Percentiles rank a stretch among this genome's conserved stretches.
Conservation (phyloP, 2,888 invertebrate genomes). For the Oasisia sp. region DNA sequence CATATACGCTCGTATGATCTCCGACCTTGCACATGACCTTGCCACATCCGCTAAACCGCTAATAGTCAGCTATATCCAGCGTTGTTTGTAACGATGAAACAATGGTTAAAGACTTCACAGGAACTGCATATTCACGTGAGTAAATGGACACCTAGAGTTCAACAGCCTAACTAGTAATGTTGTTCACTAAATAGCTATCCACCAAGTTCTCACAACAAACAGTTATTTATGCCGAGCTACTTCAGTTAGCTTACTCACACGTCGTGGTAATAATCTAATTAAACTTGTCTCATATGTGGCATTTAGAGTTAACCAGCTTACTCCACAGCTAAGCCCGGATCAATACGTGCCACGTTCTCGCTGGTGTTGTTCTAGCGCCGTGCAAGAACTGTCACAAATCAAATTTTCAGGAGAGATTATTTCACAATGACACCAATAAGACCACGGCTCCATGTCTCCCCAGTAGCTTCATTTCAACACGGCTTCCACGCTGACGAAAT, state of each 20-base stretch:
- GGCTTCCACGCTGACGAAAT: background rate
- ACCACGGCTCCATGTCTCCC: background rate
- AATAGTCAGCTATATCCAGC: background rate
- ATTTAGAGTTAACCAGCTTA: background rate
- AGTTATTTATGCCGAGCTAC: background rate
- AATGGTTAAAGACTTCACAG: background rate
- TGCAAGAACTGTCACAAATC: background rate
- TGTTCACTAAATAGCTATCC: background rate
- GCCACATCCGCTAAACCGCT: background rate
- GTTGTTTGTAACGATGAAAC: background rate
- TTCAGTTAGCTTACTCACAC: background rate
- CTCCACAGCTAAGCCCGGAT: background rate
- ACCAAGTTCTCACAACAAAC: background rate
- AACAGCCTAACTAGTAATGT: background rate
- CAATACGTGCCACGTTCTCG: background rate
- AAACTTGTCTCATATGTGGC: background rate
- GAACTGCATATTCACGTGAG: background rate
- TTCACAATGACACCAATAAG: background rate
- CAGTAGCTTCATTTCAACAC: background rate
- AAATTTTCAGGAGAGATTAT: conserved; percentile 2
- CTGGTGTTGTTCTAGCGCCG: background rate
- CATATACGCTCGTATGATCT: background rate
- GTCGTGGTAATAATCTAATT: background rate
- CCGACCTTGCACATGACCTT: background rate
- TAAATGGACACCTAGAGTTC: background rate